Conservation (phyloP, 2,888 invertebrate species). For the Mythimna impura region DNA sequence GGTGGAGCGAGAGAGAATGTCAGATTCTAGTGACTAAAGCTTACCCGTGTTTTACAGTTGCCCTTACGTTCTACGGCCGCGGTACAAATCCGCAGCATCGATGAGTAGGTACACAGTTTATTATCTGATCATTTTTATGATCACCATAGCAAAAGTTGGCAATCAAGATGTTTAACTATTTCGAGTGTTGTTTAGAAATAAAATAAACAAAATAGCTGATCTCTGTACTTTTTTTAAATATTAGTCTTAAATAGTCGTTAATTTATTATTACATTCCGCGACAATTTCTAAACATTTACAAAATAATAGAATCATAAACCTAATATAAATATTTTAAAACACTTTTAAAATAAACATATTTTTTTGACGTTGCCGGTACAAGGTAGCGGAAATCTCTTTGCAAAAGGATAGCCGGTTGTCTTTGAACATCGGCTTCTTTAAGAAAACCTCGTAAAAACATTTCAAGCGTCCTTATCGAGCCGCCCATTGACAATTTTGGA, state of each 20-base stretch:
- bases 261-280: background rate
- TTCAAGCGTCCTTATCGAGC: conserved; percentile 11
- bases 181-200: background rate
- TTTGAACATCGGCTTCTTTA: conserved; percentile 26
- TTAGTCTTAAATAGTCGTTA: background rate
- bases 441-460: conserved; percentile 5
- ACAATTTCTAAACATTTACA: background rate
- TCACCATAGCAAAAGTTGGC: background rate
- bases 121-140: background rate
- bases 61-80: background rate
- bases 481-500: conserved; percentile 12
- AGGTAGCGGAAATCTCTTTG: conserved; percentile 19
- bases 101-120: background rate
- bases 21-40: too few relatives aligned
- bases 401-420: conserved; percentile 23
- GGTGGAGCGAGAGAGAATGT: too few relatives aligned
- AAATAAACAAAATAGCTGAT: background rate
- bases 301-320: background rate
- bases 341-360: background rate
- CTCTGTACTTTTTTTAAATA: background rate
- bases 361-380: conserved; percentile 1
- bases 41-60: background rate
- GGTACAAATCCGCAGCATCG: too few relatives aligned
- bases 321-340: background rate
- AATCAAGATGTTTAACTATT: background rate